Evolutionary conservation across 1,140 invertebrate genomes (phyloP).

Genomic region (Thaumatotibia leucotreta): DNA sequence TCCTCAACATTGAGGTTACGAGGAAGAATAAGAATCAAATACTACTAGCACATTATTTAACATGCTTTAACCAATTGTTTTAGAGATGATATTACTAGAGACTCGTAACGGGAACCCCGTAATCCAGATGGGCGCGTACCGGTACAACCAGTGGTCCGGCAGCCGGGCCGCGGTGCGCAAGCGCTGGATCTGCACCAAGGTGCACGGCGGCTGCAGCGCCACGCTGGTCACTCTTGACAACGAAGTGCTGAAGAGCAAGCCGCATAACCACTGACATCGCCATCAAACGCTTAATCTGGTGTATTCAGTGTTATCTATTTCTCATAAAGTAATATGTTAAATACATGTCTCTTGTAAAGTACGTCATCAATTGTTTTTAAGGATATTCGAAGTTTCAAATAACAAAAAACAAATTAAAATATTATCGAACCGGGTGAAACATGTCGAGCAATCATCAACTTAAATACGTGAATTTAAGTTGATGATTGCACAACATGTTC

Average conservation of each 20-base stretch:
- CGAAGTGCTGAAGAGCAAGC: constrained; percentile 23
- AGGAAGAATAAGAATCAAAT: background rate
- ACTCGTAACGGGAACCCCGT: constrained; percentile 36
- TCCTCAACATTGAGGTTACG: too few relatives aligned
- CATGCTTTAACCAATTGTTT: background rate
- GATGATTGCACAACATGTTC: too few relatives aligned
- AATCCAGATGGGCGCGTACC: constrained; percentile 30
- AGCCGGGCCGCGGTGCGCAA: constrained; percentile 18
- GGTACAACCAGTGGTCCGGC: constrained; percentile 31
- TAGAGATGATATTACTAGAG: constrained; percentile 6
- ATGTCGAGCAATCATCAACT: too few relatives aligned
- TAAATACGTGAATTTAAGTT: too few relatives aligned
- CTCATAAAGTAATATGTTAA: background rate
- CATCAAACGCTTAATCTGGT: background rate
- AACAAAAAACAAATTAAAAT: too few relatives aligned
- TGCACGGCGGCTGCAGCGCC: constrained; percentile 27
- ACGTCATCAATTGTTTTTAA: too few relatives aligned
- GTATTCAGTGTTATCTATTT: background rate
- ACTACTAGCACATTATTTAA: background rate
- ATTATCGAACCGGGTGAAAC: too few relatives aligned
- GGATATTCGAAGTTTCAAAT: too few relatives aligned
- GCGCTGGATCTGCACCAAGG: constrained; percentile 36
- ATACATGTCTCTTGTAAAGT: too few relatives aligned
- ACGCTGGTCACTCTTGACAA: constrained; percentile 29
- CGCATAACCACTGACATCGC: constrained; percentile 22